phyloP scores from a whole-genome alignment of 92 coral and sea anemone species.

The Zoanthus sociatus region DNA sequence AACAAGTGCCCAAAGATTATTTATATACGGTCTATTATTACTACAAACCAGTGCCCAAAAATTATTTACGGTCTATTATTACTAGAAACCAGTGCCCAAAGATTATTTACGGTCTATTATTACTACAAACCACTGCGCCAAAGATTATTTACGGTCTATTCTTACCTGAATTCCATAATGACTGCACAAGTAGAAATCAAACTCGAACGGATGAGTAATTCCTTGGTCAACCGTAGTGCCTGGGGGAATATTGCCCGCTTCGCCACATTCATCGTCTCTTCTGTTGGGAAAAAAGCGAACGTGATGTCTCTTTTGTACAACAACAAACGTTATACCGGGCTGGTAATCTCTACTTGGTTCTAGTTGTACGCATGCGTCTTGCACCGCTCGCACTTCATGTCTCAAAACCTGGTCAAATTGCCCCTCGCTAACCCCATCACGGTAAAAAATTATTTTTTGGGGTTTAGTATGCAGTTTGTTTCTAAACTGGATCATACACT shows the following conservation, averaged over 20 bases:
- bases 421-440: slow-evolving; percentile 21
- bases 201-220: slow-evolving; percentile 63
- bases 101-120: too few species aligned
- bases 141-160: too few species aligned
- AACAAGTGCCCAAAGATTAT: too few species aligned
- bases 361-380: slow-evolving; percentile 53
- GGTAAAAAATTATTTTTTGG: slow-evolving; percentile 69
- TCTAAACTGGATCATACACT: slow-evolving; percentile 63
- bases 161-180: slow-evolving; percentile 66
- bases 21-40: too few species aligned
- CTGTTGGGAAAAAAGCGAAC: slow-evolving; percentile 52
- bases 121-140: too few species aligned
- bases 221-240: slow-evolving; percentile 67
- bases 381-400: slow-evolving; percentile 64
- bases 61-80: too few species aligned
- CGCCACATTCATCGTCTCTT: slow-evolving; percentile 36
- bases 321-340: slow-evolving; percentile 60
- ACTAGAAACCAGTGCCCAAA: too few species aligned
- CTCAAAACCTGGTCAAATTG: slow-evolving; percentile 62
- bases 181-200: slow-evolving; percentile 66
- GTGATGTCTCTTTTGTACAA: slow-evolving; percentile 67
- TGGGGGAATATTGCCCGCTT: slow-evolving; percentile 58
- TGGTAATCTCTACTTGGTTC: slow-evolving; percentile 14
- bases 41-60: too few species aligned
- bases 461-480: slow-evolving; percentile 43